Base-by-base conservation (phyloP, 2,113 vertebrate species). In the Scortum barcoo region DNA sequence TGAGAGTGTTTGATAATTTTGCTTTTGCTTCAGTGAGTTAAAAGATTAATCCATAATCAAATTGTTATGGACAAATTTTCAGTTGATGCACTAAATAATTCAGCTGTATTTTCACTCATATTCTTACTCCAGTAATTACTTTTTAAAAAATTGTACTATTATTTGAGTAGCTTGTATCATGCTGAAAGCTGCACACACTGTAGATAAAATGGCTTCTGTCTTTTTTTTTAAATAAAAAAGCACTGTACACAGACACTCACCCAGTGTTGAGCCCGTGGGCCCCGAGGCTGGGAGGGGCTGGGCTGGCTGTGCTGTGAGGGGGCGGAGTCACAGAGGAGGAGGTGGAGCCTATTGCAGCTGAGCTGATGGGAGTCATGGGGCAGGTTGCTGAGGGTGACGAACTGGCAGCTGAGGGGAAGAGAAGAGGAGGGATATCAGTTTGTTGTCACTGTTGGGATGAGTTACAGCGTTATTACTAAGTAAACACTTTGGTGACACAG, bases 251-350 rank as follows among this genome's bases (percentile, higher is more conserved):
- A 0, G 30, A 20, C 16, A 79, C 95, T 96, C 93, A 98, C 97
- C 96, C 96, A 58, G 96, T 87, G 88, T 91, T 96, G 90, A 97
- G 94, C 81, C 95, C 92, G 30, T 96, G 93, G 54, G 92, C 89
- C 11, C 94, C 92, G 56, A 97, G 95, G 89, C 91, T 91, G 91
- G 94, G 92, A 69, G 96, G 96, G 86, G 95, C 95, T 61, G 96
- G 96, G 95, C 97, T 97, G 89, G 96, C 96, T 89, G 93, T 95
- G 93, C 94, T 94, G 80, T 96, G 96, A 90, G 96, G 96, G 63
- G 96, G 96, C 14, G 97, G 96, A 69, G 95, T 96, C 89, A 92
- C 88, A 71, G 95, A 95, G 46, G 95, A 95, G 58, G 96, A 96
- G 91, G 95, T 86, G 89, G 96, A 93, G 81, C 96, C 94, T 56